Conservation (phyloP, 2,888 invertebrate species). For the Tanypteryx hageni region DNA sequence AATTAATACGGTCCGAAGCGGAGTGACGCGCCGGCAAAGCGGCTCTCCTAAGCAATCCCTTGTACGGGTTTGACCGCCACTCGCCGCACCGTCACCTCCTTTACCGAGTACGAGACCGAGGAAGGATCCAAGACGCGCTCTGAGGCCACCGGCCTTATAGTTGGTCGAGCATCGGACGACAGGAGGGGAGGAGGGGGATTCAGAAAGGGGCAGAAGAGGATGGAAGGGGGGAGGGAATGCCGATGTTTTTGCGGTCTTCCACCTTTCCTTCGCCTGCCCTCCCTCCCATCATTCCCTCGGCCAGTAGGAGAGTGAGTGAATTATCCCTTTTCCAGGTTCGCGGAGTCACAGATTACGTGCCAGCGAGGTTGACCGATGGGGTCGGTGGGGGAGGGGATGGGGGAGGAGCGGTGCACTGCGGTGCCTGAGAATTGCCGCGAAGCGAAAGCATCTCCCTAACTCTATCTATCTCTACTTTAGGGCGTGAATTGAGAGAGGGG, state of each 20-base stretch:
- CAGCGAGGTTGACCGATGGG: slow-evolving; percentile 18
- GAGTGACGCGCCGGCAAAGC: slow-evolving; percentile 21
- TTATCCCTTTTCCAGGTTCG: slow-evolving; percentile 33
- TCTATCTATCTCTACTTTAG: not conserved
- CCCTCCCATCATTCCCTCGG: not conserved
- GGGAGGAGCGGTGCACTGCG: not conserved
- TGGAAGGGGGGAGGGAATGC: not conserved
- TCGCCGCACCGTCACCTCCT: slow-evolving; percentile 49
- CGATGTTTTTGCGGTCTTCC: slow-evolving; percentile 1
- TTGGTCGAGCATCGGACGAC: slow-evolving; percentile 49
- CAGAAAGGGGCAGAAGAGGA: no score
- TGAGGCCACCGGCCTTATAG: slow-evolving; percentile 31
- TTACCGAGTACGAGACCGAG: slow-evolving; percentile 25
- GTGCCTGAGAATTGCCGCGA: not conserved
- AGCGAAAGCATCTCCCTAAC: not conserved
- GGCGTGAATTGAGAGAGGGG: no score
- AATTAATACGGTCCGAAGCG: slow-evolving; percentile 53
- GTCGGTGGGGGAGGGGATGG: not conserved
- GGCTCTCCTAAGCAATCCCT: slow-evolving; percentile 35
- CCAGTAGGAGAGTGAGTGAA: slow-evolving; percentile 20
- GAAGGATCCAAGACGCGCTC: slow-evolving; percentile 1
- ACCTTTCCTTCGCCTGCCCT: not conserved
- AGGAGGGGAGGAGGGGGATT: no score
- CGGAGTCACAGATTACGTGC: slow-evolving; percentile 40
- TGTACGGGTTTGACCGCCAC: slow-evolving; percentile 28